These are phyloP conservation scores for Leptothorax acervorum DNA, from an alignment of 2,888 invertebrate species.

Conservation along the genomic window DNA sequence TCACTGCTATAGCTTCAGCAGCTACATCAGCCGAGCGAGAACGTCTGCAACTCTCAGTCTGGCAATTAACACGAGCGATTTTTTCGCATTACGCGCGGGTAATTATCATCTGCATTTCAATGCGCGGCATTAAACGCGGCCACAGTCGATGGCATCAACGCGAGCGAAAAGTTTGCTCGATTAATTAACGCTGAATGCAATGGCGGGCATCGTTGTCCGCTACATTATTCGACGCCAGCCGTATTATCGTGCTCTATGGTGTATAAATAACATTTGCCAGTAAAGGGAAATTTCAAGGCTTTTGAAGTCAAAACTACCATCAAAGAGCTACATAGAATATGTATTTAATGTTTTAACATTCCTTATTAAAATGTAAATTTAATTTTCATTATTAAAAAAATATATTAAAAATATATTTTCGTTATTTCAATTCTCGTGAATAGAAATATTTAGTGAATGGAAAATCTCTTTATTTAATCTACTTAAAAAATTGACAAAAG, in stretches of 20 bases:
- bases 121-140: constrained; percentile 36
- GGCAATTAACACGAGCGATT: constrained; percentile 53
- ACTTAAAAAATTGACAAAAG: neutral
- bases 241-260: constrained; percentile 4
- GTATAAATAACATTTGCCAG: constrained; percentile 21
- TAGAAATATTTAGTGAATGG: neutral
- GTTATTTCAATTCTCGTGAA: neutral
- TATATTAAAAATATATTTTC: neutral
- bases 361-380: constrained; percentile 18
- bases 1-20: no score
- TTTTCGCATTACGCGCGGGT: constrained; percentile 46
- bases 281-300: constrained; percentile 27
- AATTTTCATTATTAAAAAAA: neutral
- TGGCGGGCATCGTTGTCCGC: constrained; percentile 26
- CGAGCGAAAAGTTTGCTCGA: constrained; percentile 46
- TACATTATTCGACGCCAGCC: constrained; percentile 31
- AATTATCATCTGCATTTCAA: constrained; percentile 50
- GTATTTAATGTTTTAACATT: constrained; percentile 6
- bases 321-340: neutral
- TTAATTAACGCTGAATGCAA: constrained; percentile 49
- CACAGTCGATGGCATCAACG: constrained; percentile 37
- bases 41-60: constrained; percentile 32
- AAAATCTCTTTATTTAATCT: neutral
- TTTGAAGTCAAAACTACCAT: constrained; percentile 9
- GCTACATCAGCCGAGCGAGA: constrained; percentile 1